Evolutionary conservation across 2,888 invertebrate genomes (phyloP).

Genomic region (Oligia strigilis): DNA sequence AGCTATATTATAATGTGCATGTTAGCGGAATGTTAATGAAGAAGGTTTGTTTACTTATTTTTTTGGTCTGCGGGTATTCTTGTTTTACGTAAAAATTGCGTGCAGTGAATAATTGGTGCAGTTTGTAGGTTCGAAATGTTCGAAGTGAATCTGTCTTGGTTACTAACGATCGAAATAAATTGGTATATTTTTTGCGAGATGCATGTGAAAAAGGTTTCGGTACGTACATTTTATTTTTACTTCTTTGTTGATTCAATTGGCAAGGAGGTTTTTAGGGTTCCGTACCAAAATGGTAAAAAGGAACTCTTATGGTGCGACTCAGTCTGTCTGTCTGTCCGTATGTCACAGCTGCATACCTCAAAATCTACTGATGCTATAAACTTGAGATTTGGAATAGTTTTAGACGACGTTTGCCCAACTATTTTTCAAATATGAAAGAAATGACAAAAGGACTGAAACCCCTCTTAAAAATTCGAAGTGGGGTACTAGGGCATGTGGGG

Average conservation of each 20-base stretch:
- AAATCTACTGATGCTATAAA: too few species aligned
- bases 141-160: constrained; percentile 9
- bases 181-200: constrained; percentile 11
- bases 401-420: too few species aligned
- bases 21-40: background rate
- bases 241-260: background rate
- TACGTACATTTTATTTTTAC: background rate
- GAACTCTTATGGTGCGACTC: too few species aligned
- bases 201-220: background rate
- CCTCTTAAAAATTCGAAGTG: too few species aligned
- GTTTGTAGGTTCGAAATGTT: constrained; percentile 26
- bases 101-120: constrained; percentile 39
- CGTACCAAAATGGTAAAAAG: too few species aligned
- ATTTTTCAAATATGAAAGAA: too few species aligned
- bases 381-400: too few species aligned
- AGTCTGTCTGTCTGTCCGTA: too few species aligned
- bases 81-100: constrained; percentile 21
- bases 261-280: background rate
- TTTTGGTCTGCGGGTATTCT: constrained; percentile 3
- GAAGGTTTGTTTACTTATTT: constrained; percentile 37
- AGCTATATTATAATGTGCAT: too few species aligned
- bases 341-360: too few species aligned
- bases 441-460: too few species aligned
- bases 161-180: constrained; percentile 10
- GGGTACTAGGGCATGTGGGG: too few species aligned